These are phyloP conservation scores for Mamestra configurata DNA, from an alignment of 1,140 invertebrate species.

Conservation along the genomic window DNA sequence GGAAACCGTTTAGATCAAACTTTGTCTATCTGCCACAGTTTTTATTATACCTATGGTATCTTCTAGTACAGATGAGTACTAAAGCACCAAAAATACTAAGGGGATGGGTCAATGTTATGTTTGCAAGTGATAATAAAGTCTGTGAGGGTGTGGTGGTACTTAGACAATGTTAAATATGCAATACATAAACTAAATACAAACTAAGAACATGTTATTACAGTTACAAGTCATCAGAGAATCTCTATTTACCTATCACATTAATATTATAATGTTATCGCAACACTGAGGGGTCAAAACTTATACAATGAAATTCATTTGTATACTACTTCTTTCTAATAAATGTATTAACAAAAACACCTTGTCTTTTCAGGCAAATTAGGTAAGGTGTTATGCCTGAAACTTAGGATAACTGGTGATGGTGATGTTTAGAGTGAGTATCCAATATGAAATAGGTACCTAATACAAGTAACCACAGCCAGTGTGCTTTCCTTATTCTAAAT, in stretches of 20 bases:
- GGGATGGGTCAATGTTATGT: not conserved
- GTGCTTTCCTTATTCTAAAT: too few relatives aligned
- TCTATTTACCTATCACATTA: not conserved
- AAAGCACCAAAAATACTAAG: not conserved
- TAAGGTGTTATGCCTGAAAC: too few relatives aligned
- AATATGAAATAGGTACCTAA: too few relatives aligned
- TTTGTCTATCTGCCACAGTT: too few relatives aligned
- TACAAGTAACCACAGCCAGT: too few relatives aligned
- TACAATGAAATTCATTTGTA: conserved; percentile 13
- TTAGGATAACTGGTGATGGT: too few relatives aligned
- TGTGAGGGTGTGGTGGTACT: not conserved
- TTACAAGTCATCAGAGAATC: not conserved
- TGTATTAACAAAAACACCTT: too few relatives aligned
- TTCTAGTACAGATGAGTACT: not conserved
- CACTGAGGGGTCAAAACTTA: conserved; percentile 4
- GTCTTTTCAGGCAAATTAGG: too few relatives aligned
- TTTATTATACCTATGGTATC: too few relatives aligned
- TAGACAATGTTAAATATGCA: not conserved
- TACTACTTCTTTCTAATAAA: not conserved
- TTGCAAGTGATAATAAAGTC: not conserved
- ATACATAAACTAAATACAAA: not conserved
- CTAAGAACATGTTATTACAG: not conserved
- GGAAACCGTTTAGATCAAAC: too few relatives aligned
- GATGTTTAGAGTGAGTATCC: too few relatives aligned
- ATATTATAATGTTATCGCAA: conserved; percentile 6